Base-by-base conservation (phyloP, 1,140 invertebrate genomes). In the Protaetia brevitarsis region DNA sequence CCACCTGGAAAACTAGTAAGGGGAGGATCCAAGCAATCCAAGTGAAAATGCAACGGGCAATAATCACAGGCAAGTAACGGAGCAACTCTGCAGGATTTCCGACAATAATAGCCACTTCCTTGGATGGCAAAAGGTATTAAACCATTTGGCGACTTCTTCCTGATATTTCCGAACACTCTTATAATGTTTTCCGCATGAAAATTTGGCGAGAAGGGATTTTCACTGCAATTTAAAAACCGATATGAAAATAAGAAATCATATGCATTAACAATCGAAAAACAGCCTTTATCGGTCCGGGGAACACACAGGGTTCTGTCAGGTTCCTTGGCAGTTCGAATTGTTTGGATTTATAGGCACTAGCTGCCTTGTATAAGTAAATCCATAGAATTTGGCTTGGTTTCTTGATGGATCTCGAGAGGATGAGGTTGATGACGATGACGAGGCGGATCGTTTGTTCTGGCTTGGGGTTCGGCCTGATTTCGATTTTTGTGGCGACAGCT, bases 11-110 rank as follows among this genome's bases (percentile, higher is more conserved):
- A 82, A 4, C 88, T 87, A 0, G 94, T 93, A 16, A 98, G 79
- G 0, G 96, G 96, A 13, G 95, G 95, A 79, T 96, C 90, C 26
- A 98, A 78, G 76, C 96, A 98, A 77, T 98, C 96, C 82, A 93
- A 83, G 79, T 98, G 96, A 79, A 91, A 98, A 71, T 89, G 86
- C 56, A 94, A 79, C 0, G 92, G 88, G 79, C 96, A 98, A 78
- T 93, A 98, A 81, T 98, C 96, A 79, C 96, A 98, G 57, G 93
- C 89, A 28, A 98, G 82, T 41, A 97, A 81, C 19, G 93, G 90
- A 0, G 89, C 92, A 56, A 85, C 82, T 61, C 92, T 87, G 78
- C 92, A 95, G 63, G 91, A 94, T 72, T 88, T 91, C 58, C 84
- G 84, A 76, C 94, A 96, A 71, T 89, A 87, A 74, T 89, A 93